A percentile compares a stretch with the other conserved stretches of the same genome.
Evolutionary conservation across 1,140 invertebrate species (phyloP).

Genomic region (Oncopodura yosiiana): DNA sequence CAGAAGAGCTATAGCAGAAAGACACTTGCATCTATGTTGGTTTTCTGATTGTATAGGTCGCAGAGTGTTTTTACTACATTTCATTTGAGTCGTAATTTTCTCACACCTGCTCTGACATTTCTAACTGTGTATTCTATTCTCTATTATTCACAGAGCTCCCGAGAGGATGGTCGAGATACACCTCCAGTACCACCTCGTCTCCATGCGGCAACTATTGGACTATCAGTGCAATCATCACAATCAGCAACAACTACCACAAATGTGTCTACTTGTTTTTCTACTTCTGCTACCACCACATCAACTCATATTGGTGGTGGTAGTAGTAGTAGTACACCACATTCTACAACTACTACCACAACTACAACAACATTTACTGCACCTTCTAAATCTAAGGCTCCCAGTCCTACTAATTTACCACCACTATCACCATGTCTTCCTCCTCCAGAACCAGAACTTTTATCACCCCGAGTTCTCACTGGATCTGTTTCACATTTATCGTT

Average conservation of each 20-base stretch:
- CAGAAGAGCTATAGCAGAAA: no score
- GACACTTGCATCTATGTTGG: no score
- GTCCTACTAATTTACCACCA: slow-evolving; percentile 24
- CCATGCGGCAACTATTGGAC: neutral
- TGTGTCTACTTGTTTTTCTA: neutral
- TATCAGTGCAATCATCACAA: neutral
- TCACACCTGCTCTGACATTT: no score
- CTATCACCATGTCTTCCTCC: slow-evolving; percentile 26
- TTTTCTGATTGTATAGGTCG: no score
- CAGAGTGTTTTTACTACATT: no score
- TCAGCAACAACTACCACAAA: slow-evolving; percentile 3
- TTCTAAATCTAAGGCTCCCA: slow-evolving; percentile 9
- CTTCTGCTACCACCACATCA: neutral
- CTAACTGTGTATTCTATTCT: no score
- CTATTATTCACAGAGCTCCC: slow-evolving; percentile 28
- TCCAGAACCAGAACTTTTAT: slow-evolving; percentile 34
- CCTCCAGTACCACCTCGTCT: slow-evolving; percentile 15
- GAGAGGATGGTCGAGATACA: slow-evolving; percentile 32
- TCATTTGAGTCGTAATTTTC: no score
- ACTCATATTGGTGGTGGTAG: slow-evolving; percentile 2
- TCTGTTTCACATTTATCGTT: slow-evolving; percentile 33
- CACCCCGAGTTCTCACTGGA: slow-evolving; percentile 33
- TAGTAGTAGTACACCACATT: neutral
- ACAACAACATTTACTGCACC: neutral
- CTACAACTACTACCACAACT: neutral